Conservation (phyloP, 2,888 invertebrate genomes). For the Ophraella communa region DNA sequence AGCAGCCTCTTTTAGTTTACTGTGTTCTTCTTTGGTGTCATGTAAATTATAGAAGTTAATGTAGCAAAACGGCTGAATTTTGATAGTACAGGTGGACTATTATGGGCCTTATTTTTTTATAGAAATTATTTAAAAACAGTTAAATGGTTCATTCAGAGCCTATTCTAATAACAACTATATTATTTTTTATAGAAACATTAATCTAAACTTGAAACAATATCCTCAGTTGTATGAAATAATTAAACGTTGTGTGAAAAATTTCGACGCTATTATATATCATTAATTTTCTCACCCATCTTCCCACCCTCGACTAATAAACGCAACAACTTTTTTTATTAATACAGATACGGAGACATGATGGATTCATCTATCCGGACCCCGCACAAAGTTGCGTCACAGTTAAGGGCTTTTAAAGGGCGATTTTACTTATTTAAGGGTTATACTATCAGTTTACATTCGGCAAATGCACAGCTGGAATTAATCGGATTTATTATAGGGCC, state of each 20-base stretch:
- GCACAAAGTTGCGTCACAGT: conserved; percentile 22
- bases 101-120: too few relatives aligned
- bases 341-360: neutral
- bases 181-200: too few relatives aligned
- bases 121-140: too few relatives aligned
- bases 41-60: too few relatives aligned
- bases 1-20: too few relatives aligned
- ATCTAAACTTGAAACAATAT: too few relatives aligned
- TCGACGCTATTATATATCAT: neutral
- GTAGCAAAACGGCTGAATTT: too few relatives aligned
- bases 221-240: neutral
- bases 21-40: too few relatives aligned
- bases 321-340: neutral
- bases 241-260: neutral
- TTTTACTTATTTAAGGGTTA: conserved; percentile 40
- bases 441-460: conserved; percentile 55
- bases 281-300: neutral
- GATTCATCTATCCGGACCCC: conserved; percentile 19
- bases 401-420: conserved; percentile 45
- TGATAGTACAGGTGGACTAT: too few relatives aligned
- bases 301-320: conserved; percentile 1
- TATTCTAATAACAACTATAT: too few relatives aligned
- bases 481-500: conserved; percentile 58
- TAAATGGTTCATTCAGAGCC: too few relatives aligned
- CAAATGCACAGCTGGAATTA: conserved; percentile 60